phyloP scores from a whole-genome alignment of 1,140 invertebrate genomes.

The Mactra quadrangularis region DNA sequence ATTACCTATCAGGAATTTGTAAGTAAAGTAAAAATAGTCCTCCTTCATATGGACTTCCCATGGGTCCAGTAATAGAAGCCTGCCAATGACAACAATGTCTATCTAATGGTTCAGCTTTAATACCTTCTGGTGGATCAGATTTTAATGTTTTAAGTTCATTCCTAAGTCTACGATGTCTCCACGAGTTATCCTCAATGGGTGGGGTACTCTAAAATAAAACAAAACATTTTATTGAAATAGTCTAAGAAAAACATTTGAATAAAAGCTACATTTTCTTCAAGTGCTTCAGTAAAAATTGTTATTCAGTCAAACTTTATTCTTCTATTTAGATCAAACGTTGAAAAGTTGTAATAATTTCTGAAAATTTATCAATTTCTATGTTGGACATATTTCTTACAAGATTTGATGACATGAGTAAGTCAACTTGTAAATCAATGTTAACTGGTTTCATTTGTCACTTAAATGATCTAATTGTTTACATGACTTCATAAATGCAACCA shows the following conservation, averaged over 20 bases:
- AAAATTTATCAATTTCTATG: no score
- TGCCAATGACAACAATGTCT: constrained; percentile 84
- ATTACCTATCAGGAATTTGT: constrained; percentile 91
- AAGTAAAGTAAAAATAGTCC: constrained; percentile 89
- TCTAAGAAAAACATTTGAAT: neutral
- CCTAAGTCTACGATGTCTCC: constrained; percentile 81
- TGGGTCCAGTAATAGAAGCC: constrained; percentile 83
- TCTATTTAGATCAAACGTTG: neutral
- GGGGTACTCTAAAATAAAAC: constrained; percentile 77
- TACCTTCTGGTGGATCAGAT: constrained; percentile 94
- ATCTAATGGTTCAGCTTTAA: constrained; percentile 94
- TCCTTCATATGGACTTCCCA: constrained; percentile 85
- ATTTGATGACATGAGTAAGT: no score
- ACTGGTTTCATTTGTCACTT: no score
- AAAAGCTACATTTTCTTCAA: no score
- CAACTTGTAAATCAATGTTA: no score
- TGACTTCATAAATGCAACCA: no score
- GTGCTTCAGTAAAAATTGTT: neutral
- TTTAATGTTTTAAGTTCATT: constrained; percentile 82
- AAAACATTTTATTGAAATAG: neutral
- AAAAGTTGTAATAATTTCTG: neutral
- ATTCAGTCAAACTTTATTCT: neutral
- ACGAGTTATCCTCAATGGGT: constrained; percentile 82
- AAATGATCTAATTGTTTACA: no score
- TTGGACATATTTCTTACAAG: no score